These are phyloP conservation scores for Anthopleura xanthogrammica DNA, from an alignment of 92 coral and sea anemone species.

Conservation along the genomic window DNA sequence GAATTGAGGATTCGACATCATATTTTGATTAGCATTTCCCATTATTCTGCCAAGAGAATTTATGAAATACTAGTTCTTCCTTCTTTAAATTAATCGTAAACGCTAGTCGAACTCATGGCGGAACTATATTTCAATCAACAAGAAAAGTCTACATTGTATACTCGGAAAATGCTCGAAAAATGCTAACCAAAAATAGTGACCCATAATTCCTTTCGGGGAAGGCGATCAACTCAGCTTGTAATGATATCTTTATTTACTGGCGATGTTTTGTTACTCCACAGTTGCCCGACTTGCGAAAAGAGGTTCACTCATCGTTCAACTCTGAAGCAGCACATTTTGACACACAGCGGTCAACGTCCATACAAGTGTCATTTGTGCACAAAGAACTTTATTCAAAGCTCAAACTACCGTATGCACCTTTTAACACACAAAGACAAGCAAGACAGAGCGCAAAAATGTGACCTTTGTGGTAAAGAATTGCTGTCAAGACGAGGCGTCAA, in stretches of 20 bases:
- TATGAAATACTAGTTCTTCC: too few relatives aligned
- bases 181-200: too few relatives aligned
- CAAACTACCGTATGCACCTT: slow-evolving; percentile 65
- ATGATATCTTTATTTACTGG: background rate
- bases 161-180: too few relatives aligned
- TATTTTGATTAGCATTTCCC: too few relatives aligned
- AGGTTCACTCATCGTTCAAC: slow-evolving; percentile 72
- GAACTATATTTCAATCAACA: too few relatives aligned
- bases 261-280: slow-evolving; percentile 12
- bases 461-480: slow-evolving; percentile 70
- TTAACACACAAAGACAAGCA: slow-evolving; percentile 68
- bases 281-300: slow-evolving; percentile 65
- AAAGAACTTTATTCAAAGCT: slow-evolving; percentile 61
- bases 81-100: too few relatives aligned
- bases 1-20: too few relatives aligned
- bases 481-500: slow-evolving; percentile 56
- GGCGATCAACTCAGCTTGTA: too few relatives aligned
- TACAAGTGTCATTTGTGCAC: slow-evolving; percentile 72
- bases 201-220: too few relatives aligned
- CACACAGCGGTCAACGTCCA: slow-evolving; percentile 58
- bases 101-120: too few relatives aligned
- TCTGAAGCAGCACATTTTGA: slow-evolving; percentile 56
- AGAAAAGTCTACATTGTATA: too few relatives aligned
- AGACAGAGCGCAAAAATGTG: slow-evolving; percentile 67
- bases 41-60: too few relatives aligned